Percentiles rank a stretch among this genome's conserved stretches.
These are phyloP conservation scores for Intellagama lesueurii DNA, from an alignment of 2,797 vertebrate species.

Conservation along the genomic window DNA sequence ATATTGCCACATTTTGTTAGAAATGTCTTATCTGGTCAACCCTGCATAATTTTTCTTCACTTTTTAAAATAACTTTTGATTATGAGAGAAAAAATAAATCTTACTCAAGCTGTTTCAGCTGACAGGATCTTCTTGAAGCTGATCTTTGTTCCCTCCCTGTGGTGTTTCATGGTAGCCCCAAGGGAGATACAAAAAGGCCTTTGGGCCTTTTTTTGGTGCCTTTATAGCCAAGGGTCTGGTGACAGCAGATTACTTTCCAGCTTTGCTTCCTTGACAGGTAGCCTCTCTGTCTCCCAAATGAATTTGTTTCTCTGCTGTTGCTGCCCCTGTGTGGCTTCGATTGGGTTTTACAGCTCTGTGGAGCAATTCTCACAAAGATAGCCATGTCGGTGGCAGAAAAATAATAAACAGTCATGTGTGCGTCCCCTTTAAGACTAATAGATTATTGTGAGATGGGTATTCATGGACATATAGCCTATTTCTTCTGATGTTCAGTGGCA, in stretches of 20 bases:
- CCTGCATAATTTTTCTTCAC: background rate
- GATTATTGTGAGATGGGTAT: too few species aligned
- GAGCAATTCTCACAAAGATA: too few species aligned
- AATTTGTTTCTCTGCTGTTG: background rate
- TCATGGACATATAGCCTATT: too few species aligned
- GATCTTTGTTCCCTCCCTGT: background rate
- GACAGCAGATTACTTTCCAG: background rate
- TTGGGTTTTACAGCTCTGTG: background rate
- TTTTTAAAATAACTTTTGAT: background rate
- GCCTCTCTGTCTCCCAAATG: background rate
- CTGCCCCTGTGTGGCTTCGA: conserved; percentile 15
- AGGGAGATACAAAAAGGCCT: background rate
- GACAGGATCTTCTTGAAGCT: background rate
- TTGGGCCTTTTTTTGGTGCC: background rate
- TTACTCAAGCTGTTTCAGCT: background rate
- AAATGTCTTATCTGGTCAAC: background rate
- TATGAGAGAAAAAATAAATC: background rate
- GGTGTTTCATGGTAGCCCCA: background rate
- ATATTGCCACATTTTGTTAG: background rate
- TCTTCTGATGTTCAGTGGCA: too few species aligned
- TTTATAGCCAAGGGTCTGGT: background rate
- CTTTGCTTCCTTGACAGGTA: background rate
- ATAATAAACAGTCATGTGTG: too few species aligned
- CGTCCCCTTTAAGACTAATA: too few species aligned
- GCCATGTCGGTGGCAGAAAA: too few species aligned